These are phyloP conservation scores for Oreochromis niloticus DNA, from an alignment of 2,113 vertebrate species.

Conservation along the genomic window DNA sequence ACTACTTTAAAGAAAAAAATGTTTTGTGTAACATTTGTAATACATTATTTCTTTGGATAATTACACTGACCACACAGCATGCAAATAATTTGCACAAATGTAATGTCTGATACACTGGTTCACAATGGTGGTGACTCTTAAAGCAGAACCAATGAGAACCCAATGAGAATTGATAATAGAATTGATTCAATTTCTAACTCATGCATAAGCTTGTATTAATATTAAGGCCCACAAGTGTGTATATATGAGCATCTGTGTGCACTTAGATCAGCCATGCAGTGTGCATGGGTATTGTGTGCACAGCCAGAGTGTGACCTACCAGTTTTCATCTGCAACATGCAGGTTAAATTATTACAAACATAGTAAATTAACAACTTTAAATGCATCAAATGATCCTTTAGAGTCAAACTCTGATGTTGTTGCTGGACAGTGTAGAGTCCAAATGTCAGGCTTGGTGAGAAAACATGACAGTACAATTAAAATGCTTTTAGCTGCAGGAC, in stretches of 20 bases:
- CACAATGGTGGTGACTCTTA: background rate
- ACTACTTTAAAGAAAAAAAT: background rate
- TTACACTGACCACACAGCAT: background rate
- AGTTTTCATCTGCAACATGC: background rate
- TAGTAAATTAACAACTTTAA: background rate
- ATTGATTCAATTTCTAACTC: background rate
- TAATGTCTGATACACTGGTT: background rate
- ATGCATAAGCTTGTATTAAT: background rate
- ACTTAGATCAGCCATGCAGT: background rate
- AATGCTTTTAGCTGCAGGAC: background rate
- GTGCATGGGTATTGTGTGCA: background rate
- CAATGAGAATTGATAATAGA: background rate
- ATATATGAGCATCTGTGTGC: background rate
- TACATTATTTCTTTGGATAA: background rate
- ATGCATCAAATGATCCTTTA: background rate
- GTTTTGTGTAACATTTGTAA: background rate
- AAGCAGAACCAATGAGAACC: background rate
- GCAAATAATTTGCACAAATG: background rate
- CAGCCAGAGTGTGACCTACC: background rate
- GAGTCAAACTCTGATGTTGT: background rate
- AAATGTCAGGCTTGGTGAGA: background rate
- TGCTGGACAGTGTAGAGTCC: background rate
- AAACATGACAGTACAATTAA: background rate
- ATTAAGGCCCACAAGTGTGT: background rate
- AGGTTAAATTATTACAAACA: background rate